Evolutionary conservation across 2,888 invertebrate species (phyloP), one percentile per base, ranked within the genome.

Genomic region (Callimorpha dominula): DNA sequence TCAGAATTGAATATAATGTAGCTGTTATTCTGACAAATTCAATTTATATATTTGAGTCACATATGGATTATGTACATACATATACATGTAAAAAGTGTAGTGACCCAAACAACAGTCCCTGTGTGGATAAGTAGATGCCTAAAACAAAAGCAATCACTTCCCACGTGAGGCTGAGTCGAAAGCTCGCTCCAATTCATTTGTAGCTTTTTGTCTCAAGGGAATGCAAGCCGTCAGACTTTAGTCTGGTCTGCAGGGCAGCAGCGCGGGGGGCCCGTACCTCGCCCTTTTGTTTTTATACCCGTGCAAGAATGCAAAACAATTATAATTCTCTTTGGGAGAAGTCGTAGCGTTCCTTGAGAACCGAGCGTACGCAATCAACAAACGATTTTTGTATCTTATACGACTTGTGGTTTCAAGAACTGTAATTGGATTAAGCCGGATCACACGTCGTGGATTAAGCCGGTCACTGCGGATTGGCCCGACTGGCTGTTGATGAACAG

Each of bases 291-390:
- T 95, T 94, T 95, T 95, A 92, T 95, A 91, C 92, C 91, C 93
- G 91, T 92, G 93, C 94, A 95, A 94, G 95, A 95, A 95, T 95
- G 95, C 95, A 95, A 95, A 95, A 94, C 95, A 95, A 95, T 95
- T 95, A 95, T 95, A 94, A 94, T 93, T 93, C 92, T 92, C 93
- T 88, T 90, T 89, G 93, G 94, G 93, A 95, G 93, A 93, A 93
- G 89, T 90, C 89, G 90, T 89, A 87, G 90, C 87, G 85, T 90
- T 92, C 89, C 90, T 90, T 90, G 90, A 89, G 91, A 93, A 93
- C 90, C 87, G 87, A 90, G 90, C 86, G 88, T 87, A 85, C 87
- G 90, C 90, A 93, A 93, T 94, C 92, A 89, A 80, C 90, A 88
- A 88, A 88, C 89, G 87, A 91, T 88, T 91, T 90, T 87, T 87